Evolutionary conservation across 64 coral and sea anemone genomes (phyloP), one percentile per base, ranked within the genome.

Genomic region (Stichodactyla mertensii): DNA sequence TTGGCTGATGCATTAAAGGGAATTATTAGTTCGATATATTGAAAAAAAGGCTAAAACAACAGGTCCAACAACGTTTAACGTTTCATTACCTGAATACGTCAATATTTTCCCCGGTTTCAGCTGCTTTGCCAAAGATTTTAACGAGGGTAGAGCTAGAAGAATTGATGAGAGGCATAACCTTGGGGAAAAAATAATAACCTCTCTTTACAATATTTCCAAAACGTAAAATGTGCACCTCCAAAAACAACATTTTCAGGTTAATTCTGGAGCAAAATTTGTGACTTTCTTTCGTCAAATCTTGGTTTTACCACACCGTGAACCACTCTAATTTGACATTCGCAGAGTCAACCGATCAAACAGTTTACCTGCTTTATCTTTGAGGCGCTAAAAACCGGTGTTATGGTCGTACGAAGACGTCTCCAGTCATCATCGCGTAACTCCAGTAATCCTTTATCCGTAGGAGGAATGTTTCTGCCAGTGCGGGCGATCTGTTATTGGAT

Each of bases 361-460:
- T 51, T 9, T 18, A 74, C 82, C 26, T 85, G 88, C 15, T 78
- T 90, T 51, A 90, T 84, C 71, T 90, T 90, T 4, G 69, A 55
- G 15, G 88, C 88, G 26, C 88, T 90, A 56, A 90, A 90, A 8
- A 82, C 83, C 15, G 88, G 88, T 74, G 88, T 59, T 54, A 90
- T 71, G 59, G 69, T 85, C 15, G 52, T 90, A 45, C 88, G 88
- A 77, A 90, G 64, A 10, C 84, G 64, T 54, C 83, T 90, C 88
- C 88, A 90, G 52, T 89, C 83, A 51, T 83, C 78, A 70, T 82
- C 87, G 27, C 5, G 52, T 28, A 70, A 52, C 2, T 4, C 6
- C 55, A 86, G 13, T 51, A 86, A 74, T 10, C 64, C 52, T 55
- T 86, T 86, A 7, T 24, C 6, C 1, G 14, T 24, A 28, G 54